Conservation (phyloP, 37 sponge, comb jelly and placozoan genomes). For the Cliona cf. orientalis region DNA sequence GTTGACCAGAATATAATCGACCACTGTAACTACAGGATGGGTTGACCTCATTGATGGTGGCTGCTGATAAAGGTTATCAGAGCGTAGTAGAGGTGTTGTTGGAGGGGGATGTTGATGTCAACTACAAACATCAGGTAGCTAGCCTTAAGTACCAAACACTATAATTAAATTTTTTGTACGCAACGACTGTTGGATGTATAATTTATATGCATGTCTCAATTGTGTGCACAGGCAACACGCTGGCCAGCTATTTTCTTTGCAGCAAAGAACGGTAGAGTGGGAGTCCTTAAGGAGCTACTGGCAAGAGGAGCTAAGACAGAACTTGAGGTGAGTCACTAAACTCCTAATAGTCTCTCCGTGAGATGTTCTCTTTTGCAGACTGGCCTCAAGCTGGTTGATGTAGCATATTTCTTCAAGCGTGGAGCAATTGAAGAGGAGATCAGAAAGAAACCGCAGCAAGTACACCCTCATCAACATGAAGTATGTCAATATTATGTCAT, state of each 20-base stretch:
- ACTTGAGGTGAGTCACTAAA: no score
- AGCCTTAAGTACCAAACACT: no score
- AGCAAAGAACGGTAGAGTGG: slow-evolving; percentile 10
- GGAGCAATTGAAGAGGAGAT: neutral
- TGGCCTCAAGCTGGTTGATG: slow-evolving; percentile 1
- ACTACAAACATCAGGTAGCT: slow-evolving; percentile 2
- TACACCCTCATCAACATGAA: neutral
- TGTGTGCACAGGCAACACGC: neutral
- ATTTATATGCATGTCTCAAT: neutral
- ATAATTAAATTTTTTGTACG: no score
- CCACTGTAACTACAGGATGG: neutral
- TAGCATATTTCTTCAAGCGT: slow-evolving; percentile 19
- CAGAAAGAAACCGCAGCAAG: neutral
- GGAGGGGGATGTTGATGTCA: slow-evolving; percentile 4
- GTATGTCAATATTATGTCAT: neutral
- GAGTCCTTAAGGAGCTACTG: neutral
- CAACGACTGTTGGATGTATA: no score
- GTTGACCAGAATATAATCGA: neutral
- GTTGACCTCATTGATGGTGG: neutral
- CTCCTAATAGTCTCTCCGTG: no score
- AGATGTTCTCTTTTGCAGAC: no score
- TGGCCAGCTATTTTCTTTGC: slow-evolving; percentile 18
- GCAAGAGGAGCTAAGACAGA: slow-evolving; percentile 15
- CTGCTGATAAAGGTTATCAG: neutral
- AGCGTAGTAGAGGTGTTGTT: neutral